phyloP scores from a whole-genome alignment of 1,140 invertebrate species.

The Holotrichia oblita region DNA sequence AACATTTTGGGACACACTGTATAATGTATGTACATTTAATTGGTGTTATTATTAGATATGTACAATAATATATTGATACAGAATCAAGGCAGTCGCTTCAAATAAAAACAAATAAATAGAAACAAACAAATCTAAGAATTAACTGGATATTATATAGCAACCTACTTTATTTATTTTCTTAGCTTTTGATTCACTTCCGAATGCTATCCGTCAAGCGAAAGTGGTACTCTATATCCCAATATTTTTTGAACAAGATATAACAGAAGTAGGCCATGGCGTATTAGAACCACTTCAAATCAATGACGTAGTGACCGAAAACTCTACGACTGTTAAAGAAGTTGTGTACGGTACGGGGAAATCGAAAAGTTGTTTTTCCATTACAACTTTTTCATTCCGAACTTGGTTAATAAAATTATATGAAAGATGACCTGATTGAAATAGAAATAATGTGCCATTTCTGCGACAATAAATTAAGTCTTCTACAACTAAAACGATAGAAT shows the following conservation, averaged over 20 bases:
- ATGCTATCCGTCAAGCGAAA: too few species aligned
- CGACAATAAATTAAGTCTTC: neutral
- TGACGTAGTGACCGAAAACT: neutral
- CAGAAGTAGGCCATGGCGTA: neutral
- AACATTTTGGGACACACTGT: too few species aligned
- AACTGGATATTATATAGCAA: too few species aligned
- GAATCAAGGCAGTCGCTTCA: too few species aligned
- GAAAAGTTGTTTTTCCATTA: conserved; percentile 12
- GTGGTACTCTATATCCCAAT: too few species aligned
- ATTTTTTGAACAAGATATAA: neutral
- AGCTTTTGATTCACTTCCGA: too few species aligned
- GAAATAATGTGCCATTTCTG: neutral
- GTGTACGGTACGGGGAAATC: neutral
- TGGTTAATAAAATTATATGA: conserved; percentile 14
- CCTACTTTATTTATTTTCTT: too few species aligned
- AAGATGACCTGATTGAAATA: neutral
- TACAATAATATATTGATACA: too few species aligned
- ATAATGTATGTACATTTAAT: too few species aligned
- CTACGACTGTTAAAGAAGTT: neutral
- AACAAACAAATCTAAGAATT: too few species aligned
- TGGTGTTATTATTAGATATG: too few species aligned
- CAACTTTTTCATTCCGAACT: conserved; percentile 14
- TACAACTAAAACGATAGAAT: neutral
- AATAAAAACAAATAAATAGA: too few species aligned
- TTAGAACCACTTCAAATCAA: neutral